Conservation (phyloP, 2,797 vertebrate species). For the Cryptoprocta ferox region DNA sequence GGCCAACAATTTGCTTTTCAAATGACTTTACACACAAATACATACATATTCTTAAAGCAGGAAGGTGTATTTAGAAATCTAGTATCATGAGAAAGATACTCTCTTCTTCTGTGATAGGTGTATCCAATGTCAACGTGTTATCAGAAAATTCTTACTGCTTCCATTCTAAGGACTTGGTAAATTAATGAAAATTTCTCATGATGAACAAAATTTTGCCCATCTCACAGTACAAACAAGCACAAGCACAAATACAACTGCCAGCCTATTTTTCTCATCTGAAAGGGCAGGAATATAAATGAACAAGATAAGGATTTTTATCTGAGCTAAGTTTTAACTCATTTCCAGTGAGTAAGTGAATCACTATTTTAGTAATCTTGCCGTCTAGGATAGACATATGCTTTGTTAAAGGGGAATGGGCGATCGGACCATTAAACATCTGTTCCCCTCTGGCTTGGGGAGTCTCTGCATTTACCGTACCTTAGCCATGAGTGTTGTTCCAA, state of each 20-base stretch:
- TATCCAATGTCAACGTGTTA: neutral
- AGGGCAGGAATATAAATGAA: constrained; percentile 37
- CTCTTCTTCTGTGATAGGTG: neutral
- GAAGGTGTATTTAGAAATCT: neutral
- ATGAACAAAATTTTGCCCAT: neutral
- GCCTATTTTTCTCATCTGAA: neutral
- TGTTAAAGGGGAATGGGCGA: neutral
- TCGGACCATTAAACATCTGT: neutral
- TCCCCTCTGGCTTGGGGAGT: neutral
- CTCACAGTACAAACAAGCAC: constrained; percentile 40
- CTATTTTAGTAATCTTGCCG: neutral
- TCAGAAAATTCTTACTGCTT: neutral
- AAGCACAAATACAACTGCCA: constrained; percentile 3
- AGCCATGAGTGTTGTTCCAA: constrained; percentile 97
- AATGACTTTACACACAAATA: constrained; percentile 10
- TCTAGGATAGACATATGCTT: neutral
- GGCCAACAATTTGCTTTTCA: constrained; percentile 18
- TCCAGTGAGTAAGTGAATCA: neutral
- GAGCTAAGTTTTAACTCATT: constrained; percentile 14
- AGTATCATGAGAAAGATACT: neutral
- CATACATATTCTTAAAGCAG: neutral
- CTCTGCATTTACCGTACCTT: constrained; percentile 89
- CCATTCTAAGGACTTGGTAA: neutral
- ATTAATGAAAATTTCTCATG: neutral
- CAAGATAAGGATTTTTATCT: constrained; percentile 22